These are phyloP conservation scores for Pogonognathellus flavescens DNA, from an alignment of 1,140 invertebrate genomes.

Conservation along the genomic window DNA sequence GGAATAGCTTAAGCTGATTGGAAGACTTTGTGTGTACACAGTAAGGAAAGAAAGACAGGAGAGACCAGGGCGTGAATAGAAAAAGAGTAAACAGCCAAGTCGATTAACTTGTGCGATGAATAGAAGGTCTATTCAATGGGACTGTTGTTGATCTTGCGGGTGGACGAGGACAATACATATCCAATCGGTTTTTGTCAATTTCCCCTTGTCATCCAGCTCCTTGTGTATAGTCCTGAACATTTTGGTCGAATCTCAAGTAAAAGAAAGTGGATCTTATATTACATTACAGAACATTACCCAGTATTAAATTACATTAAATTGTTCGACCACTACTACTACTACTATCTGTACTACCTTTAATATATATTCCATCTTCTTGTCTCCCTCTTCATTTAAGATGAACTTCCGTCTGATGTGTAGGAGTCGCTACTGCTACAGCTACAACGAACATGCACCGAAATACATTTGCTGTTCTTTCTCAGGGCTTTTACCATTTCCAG, in stretches of 20 bases:
- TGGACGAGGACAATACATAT: slow-evolving; percentile 31
- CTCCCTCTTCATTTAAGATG: slow-evolving; percentile 14
- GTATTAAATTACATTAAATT: slow-evolving; percentile 46
- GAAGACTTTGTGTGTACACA: neutral
- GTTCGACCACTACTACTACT: neutral
- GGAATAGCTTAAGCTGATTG: slow-evolving; percentile 13
- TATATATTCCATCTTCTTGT: neutral
- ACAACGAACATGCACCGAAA: too few relatives aligned
- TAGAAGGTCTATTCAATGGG: neutral
- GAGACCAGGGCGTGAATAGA: neutral
- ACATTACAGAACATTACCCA: slow-evolving; percentile 34
- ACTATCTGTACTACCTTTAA: too few relatives aligned
- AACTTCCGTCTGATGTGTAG: slow-evolving; percentile 7
- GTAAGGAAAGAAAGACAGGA: neutral
- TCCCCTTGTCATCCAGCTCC: slow-evolving; percentile 5
- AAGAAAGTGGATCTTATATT: neutral
- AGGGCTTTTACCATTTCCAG: slow-evolving; percentile 25
- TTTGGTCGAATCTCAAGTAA: neutral
- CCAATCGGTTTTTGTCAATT: slow-evolving; percentile 43
- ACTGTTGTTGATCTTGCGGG: slow-evolving; percentile 41
- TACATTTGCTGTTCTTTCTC: slow-evolving; percentile 33
- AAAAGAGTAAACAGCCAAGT: slow-evolving; percentile 21
- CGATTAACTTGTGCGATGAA: slow-evolving; percentile 35
- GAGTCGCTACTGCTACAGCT: neutral
- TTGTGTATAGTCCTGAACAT: neutral